These are phyloP conservation scores for Malacoraja senta DNA, from an alignment of 2,797 vertebrate species.

Conservation along the genomic window DNA sequence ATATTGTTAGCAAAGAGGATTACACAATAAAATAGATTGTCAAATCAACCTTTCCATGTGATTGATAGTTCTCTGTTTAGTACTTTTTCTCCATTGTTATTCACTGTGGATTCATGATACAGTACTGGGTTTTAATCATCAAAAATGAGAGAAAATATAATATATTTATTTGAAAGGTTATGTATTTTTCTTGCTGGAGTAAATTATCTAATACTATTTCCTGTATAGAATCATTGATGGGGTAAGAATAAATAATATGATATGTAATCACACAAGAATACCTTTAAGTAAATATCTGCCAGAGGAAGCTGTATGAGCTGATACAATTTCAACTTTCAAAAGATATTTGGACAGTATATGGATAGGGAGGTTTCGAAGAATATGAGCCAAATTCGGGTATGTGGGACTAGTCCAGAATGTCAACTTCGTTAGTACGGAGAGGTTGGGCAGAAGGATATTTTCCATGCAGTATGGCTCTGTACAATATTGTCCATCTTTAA, in stretches of 20 bases:
- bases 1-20: background rate
- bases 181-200: background rate
- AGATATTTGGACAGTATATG: too few species aligned
- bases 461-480: too few species aligned
- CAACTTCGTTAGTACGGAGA: too few species aligned
- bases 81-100: background rate
- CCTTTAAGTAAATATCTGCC: background rate
- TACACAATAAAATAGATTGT: background rate
- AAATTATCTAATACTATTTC: background rate
- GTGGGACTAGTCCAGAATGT: too few species aligned
- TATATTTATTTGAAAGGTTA: background rate
- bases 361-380: too few species aligned
- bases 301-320: too few species aligned
- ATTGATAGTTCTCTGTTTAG: background rate
- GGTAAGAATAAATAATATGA: background rate
- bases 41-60: background rate
- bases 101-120: background rate
- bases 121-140: background rate
- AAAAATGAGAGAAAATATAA: background rate
- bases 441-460: too few species aligned
- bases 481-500: too few species aligned
- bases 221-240: background rate
- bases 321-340: too few species aligned
- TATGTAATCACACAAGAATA: background rate
- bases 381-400: too few species aligned